phyloP scores from a whole-genome alignment of 2,113 vertebrate genomes.

The Sander lucioperca region DNA sequence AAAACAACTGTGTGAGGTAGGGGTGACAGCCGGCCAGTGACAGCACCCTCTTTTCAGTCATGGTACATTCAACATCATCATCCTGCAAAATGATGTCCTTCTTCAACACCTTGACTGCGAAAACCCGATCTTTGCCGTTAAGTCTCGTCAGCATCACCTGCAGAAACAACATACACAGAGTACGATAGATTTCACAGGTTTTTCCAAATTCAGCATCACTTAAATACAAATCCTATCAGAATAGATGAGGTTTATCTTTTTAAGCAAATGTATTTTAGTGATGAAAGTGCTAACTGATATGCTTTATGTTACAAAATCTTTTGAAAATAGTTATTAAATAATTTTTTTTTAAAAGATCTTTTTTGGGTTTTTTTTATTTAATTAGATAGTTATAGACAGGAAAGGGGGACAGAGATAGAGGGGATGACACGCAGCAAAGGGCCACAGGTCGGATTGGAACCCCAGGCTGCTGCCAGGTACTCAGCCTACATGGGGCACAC shows the following conservation, averaged over 20 bases:
- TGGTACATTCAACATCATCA: constrained; percentile 97
- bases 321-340: neutral
- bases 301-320: neutral
- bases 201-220: neutral
- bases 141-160: constrained; percentile 96
- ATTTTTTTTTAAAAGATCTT: too few species aligned
- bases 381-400: too few species aligned
- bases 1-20: constrained; percentile 97
- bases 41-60: constrained; percentile 97
- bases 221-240: neutral
- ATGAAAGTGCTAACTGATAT: neutral
- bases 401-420: too few species aligned
- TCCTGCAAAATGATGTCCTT: constrained; percentile 98
- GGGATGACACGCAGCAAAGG: too few species aligned
- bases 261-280: neutral
- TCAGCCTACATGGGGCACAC: too few species aligned
- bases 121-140: constrained; percentile 88
- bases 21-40: constrained; percentile 92
- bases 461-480: too few species aligned
- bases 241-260: neutral
- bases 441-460: too few species aligned
- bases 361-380: too few species aligned
- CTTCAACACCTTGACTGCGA: constrained; percentile 96
- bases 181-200: neutral
- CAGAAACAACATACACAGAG: constrained; percentile 11